These are phyloP conservation scores for Sylvietta virens DNA, from an alignment of 2,113 vertebrate species.

Conservation along the genomic window DNA sequence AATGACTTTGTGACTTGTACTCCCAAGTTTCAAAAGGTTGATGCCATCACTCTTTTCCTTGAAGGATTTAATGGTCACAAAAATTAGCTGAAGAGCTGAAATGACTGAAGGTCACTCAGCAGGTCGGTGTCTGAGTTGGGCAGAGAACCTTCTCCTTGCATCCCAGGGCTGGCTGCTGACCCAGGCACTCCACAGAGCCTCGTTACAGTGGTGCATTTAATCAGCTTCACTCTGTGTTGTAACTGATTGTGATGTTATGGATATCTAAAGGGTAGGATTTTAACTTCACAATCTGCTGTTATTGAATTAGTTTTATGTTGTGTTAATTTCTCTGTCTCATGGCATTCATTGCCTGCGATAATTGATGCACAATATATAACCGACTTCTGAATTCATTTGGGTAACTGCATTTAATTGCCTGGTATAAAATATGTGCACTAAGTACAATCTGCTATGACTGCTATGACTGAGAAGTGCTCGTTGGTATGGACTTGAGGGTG, in stretches of 20 bases:
- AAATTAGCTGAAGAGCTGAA: not conserved
- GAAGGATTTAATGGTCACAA: not conserved
- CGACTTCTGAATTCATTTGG: slow-evolving; percentile 42
- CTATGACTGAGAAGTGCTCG: slow-evolving; percentile 27
- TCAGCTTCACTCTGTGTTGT: not conserved
- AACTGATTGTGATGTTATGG: not conserved
- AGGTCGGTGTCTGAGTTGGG: not conserved
- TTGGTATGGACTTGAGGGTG: not conserved
- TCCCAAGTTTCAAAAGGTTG: not conserved
- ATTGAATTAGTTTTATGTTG: slow-evolving; percentile 56
- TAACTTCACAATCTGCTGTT: slow-evolving; percentile 44
- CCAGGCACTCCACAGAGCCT: not conserved
- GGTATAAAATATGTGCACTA: slow-evolving; percentile 22
- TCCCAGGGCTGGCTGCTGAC: not conserved
- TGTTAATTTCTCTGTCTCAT: slow-evolving; percentile 44
- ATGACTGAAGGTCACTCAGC: not conserved
- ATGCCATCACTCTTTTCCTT: not conserved
- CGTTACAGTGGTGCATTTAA: not conserved
- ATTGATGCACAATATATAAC: slow-evolving; percentile 36
- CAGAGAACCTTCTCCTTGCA: not conserved
- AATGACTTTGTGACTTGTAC: not conserved
- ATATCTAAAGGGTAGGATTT: slow-evolving; percentile 42
- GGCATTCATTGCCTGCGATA: slow-evolving; percentile 29
- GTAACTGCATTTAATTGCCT: slow-evolving; percentile 43
- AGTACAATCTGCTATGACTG: slow-evolving; percentile 44